Evolutionary conservation across 2,888 invertebrate genomes (phyloP).

Genomic region (Napeogenes sylphis): DNA sequence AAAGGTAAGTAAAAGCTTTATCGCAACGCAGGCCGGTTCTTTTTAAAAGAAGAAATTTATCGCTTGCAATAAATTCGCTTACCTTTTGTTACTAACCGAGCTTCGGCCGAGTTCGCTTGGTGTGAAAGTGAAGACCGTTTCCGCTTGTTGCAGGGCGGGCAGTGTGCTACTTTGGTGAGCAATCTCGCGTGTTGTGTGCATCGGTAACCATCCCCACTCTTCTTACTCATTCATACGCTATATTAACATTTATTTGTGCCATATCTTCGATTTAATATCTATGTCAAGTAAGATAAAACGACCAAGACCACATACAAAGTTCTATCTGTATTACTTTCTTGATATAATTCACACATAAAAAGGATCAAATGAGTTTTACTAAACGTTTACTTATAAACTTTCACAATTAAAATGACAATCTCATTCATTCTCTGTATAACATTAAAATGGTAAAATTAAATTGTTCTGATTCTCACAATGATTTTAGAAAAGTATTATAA

Average conservation of each 20-base stretch:
- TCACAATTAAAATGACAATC: too few relatives aligned
- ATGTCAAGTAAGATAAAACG: neutral
- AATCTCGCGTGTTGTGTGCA: constrained; percentile 96
- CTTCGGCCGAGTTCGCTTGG: constrained; percentile 25
- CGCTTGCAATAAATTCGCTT: constrained; percentile 10
- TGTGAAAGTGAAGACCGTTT: constrained; percentile 60
- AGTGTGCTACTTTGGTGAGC: constrained; percentile 96
- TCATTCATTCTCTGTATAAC: too few relatives aligned
- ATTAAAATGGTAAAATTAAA: too few relatives aligned
- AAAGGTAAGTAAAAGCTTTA: constrained; percentile 26
- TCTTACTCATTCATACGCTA: constrained; percentile 77
- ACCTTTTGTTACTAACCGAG: constrained; percentile 25
- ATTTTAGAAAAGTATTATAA: too few relatives aligned
- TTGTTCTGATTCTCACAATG: too few relatives aligned
- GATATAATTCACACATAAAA: too few relatives aligned
- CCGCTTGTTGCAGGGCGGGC: constrained; percentile 88
- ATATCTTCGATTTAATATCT: constrained; percentile 49
- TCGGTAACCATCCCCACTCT: constrained; percentile 93
- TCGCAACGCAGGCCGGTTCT: neutral
- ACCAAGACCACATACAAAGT: neutral
- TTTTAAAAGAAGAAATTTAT: neutral
- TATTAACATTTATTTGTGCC: constrained; percentile 64
- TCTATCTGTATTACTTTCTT: neutral
- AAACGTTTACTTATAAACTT: too few relatives aligned
- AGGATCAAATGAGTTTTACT: too few relatives aligned